Evolutionary conservation across 2,888 invertebrate genomes (phyloP), one percentile per base, ranked within the genome.

Genomic region (Zeuzera pyrina): DNA sequence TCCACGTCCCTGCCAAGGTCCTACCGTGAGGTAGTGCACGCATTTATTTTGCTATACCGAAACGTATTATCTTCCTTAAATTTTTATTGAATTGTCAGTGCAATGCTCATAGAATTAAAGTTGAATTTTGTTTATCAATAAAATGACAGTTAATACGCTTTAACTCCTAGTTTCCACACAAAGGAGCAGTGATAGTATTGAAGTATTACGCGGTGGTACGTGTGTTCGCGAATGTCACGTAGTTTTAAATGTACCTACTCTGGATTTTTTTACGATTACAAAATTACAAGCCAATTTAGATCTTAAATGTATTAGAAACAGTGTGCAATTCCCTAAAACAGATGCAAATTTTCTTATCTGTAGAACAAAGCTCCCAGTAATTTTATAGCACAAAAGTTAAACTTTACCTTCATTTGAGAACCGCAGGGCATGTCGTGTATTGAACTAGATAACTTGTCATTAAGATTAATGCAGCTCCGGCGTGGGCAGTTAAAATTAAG

Each of bases 1-100:
- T 62, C 62, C 66, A 68, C 62, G 64, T 72, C 61, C 65, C 68
- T 64, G 49, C 50, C 66, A 70, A 70, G 71, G 71, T 70, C 62
- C 64, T 57, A 63, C 55, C 49, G 61, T 60, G 59, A 68, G 59
- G 63, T 62, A 69, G 65, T 66, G 64, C 66, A 72, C 62, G 60
- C 61, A 62, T 63, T 70, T 55, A 49, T 51, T 51, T 49, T 42
- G 39, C 33, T 39, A 38, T 33, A 38, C 41, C 46, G 50, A 71
- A 52, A 68, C 52, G 52, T 46, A 37, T 36, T 39, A 14, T 11
- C 15, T 6, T 19, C 8, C 8, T 28, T 27, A 14, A 11, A 15
- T 19, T 11, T 2, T 24, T 34, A 30, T 31, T 29, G 6, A 64
- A 43, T 49, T 38, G 48, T 22, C 36, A 32, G 42, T 47, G 31